phyloP scores from a whole-genome alignment of 2,797 vertebrate genomes.

The Sebastes alutus region DNA sequence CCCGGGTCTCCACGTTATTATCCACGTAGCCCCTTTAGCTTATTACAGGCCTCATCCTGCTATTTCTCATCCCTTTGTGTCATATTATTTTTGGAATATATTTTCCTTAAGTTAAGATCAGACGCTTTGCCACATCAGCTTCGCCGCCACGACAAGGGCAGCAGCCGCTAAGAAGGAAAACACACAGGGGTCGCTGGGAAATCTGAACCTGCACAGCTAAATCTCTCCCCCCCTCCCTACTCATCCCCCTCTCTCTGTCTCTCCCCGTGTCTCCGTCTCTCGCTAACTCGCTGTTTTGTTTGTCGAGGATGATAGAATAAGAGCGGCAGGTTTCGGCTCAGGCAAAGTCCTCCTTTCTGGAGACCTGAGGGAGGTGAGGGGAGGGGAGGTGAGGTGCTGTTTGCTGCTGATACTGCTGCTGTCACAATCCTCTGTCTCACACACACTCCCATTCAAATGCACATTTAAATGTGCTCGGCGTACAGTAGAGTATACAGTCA shows the following conservation, averaged over 20 bases:
- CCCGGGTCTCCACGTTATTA: slow-evolving; percentile 80
- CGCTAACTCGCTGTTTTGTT: slow-evolving; percentile 43
- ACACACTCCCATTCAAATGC: slow-evolving; percentile 26
- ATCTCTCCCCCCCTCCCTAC: slow-evolving; percentile 3
- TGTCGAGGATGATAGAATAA: slow-evolving; percentile 23
- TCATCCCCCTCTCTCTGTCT: not conserved
- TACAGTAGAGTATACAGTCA: not conserved
- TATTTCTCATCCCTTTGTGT: slow-evolving; percentile 66
- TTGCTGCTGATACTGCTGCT: slow-evolving; percentile 48
- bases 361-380: slow-evolving; percentile 43
- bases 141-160: not conserved
- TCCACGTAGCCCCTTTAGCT: slow-evolving; percentile 81
- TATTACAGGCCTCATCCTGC: slow-evolving; percentile 84
- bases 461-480: slow-evolving; percentile 9
- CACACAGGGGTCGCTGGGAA: slow-evolving; percentile 30
- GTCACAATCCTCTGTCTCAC: slow-evolving; percentile 33
- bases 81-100: slow-evolving; percentile 57
- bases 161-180: slow-evolving; percentile 7
- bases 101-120: slow-evolving; percentile 56
- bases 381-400: slow-evolving; percentile 36
- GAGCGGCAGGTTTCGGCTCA: slow-evolving; percentile 46
- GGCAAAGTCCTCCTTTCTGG: slow-evolving; percentile 24
- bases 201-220: slow-evolving; percentile 25
- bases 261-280: not conserved
- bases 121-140: slow-evolving; percentile 44